A percentile compares a stretch with the other conserved stretches of the same genome.
phyloP scores from a whole-genome alignment of 2,797 vertebrate genomes.

The Podargus strigoides region DNA sequence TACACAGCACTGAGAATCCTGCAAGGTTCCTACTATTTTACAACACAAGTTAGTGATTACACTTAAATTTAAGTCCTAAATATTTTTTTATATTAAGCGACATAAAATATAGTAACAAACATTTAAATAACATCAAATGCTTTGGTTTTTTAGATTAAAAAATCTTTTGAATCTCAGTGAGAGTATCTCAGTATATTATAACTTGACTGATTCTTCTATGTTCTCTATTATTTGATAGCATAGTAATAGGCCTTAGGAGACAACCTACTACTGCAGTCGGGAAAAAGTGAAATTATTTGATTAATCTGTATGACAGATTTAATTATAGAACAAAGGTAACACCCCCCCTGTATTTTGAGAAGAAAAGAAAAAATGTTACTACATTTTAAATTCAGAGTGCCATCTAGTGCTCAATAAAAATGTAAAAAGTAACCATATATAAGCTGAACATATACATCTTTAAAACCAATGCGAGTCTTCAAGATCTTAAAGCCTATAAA shows the following conservation, averaged over 20 bases:
- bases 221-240: slow-evolving; percentile 9
- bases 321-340: slow-evolving; percentile 23
- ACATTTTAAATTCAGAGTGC: slow-evolving; percentile 68
- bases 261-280: background rate
- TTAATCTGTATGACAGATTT: slow-evolving; percentile 1
- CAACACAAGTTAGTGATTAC: background rate
- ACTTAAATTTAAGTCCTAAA: background rate
- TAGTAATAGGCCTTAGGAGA: background rate
- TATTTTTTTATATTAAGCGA: background rate
- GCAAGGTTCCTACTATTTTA: background rate
- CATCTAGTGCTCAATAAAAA: slow-evolving; percentile 69
- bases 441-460: background rate
- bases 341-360: background rate
- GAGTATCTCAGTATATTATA: background rate
- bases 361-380: background rate
- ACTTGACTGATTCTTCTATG: background rate
- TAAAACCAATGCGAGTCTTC: background rate
- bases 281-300: background rate
- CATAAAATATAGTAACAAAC: background rate
- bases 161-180: slow-evolving; percentile 1
- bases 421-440: background rate
- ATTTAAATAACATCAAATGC: background rate
- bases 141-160: background rate
- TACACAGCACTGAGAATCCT: background rate
- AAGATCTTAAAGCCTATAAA: background rate